Conservation (phyloP, 2,797 vertebrate species). For the Phyllotis vaccarum region DNA sequence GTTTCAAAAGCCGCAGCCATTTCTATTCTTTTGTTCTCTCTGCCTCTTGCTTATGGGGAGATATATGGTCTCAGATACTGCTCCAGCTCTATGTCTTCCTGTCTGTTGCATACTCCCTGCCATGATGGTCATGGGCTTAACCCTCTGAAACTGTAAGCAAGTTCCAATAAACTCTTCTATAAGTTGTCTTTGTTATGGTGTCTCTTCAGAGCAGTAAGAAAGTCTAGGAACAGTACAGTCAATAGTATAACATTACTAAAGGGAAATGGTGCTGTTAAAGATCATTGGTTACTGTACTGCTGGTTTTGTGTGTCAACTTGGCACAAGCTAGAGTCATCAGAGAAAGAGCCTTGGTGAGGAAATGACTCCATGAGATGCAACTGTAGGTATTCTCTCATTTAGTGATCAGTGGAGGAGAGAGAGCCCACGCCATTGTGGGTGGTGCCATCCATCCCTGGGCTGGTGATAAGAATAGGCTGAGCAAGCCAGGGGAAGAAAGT, state of each 20-base stretch:
- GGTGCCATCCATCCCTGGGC: not conserved
- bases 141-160: not conserved
- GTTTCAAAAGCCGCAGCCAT: not conserved
- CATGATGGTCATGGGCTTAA: not conserved
- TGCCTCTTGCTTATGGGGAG: not conserved
- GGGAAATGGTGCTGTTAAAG: not conserved
- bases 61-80: not conserved
- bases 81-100: not conserved
- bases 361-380: not conserved
- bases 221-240: conserved; percentile 9
- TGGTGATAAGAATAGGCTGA: not conserved
- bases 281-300: not conserved
- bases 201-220: not conserved
- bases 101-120: not conserved
- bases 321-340: not conserved
- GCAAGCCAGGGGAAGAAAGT: not conserved
- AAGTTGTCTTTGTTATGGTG: not conserved
- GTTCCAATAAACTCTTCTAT: not conserved
- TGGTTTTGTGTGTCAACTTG: not conserved
- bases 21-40: not conserved
- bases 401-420: not conserved
- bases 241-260: conserved; percentile 4
- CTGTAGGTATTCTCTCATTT: not conserved
- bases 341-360: not conserved
- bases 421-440: not conserved